Percentiles rank a stretch among this genome's conserved stretches.
These are phyloP conservation scores for Pherbina coryleti DNA, from an alignment of 2,888 invertebrate species.

Conservation along the genomic window DNA sequence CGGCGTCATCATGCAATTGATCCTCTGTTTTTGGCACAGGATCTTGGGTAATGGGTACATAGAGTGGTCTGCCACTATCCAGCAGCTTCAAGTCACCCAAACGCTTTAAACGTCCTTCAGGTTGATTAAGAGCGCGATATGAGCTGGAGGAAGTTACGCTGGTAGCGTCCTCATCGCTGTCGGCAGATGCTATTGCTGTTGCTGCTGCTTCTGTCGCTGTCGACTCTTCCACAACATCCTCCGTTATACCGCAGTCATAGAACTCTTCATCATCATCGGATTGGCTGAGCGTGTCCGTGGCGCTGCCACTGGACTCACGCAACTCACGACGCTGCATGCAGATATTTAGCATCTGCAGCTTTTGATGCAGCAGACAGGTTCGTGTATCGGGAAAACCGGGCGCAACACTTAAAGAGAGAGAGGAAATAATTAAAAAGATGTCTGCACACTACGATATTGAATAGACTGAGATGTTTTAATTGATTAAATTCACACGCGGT, in stretches of 20 bases:
- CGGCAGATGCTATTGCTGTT: conserved; percentile 14
- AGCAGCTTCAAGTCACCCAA: conserved; percentile 78
- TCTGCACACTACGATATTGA: no score
- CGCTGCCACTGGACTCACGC: conserved; percentile 36
- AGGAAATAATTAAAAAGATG: neutral
- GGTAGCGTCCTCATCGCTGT: neutral
- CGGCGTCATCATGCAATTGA: conserved; percentile 92
- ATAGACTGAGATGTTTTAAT: no score
- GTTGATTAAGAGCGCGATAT: conserved; percentile 64
- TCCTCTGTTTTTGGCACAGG: conserved; percentile 98
- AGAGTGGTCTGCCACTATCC: conserved; percentile 79
- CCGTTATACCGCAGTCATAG: conserved; percentile 3
- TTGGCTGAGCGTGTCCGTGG: neutral
- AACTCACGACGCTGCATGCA: conserved; percentile 76
- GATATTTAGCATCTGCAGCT: conserved; percentile 88
- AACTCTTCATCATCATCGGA: neutral
- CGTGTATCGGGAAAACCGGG: conserved; percentile 87
- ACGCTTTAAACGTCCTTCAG: conserved; percentile 79
- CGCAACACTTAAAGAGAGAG: conserved; percentile 74
- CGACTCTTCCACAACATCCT: conserved; percentile 41
- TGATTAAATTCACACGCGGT: no score
- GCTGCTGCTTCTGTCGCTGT: conserved; percentile 74
- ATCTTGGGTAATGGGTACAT: conserved; percentile 89
- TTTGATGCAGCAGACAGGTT: conserved; percentile 93
- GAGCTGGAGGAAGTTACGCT: neutral